Evolutionary conservation across 2,113 vertebrate genomes (phyloP), one percentile per base, ranked within the genome.

Genomic region (Mugil cephalus): DNA sequence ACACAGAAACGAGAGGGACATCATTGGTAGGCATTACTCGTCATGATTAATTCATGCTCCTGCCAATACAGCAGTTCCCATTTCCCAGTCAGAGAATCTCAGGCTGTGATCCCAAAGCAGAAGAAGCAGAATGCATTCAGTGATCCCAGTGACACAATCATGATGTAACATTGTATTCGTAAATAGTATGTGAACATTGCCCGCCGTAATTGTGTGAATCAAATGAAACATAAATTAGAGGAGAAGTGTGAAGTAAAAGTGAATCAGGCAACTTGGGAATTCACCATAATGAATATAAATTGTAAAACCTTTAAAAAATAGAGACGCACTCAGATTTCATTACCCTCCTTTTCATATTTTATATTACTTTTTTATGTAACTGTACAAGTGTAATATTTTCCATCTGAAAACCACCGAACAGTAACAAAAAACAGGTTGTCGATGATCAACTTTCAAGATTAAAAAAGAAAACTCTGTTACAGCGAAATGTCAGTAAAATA

Each of bases 11-110:
- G n/a, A 51, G 42, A 56, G 53, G 62, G 39, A 42, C 42, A 68
- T 18, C 8, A 45, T 19, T 38, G 17, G 19, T 38, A 45, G 14
- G 46, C 40, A 45, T 79, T 48, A 19, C 15, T 59, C 14, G 3
- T 10, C 10, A 69, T 85, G 6, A 69, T 60, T 76, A 24, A 80
- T 85, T 82, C 14, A 87, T 63, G 36, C 35, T 40, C 17, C 10
- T 58, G 48, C 77, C 64, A 65, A 30, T 17, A 58, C 34, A 40
- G 21, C 58, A 82, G 53, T 77, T 56, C 62, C 58, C 50, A 78
- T 58, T 63, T 73, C 69, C 61, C 3, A 35, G 11, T 74, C 17
- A 77, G 10, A 14, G 59, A 52, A 74, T 74, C 67, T 67, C 56
- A 48, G 50, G 6, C 55, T 65, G 11, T 64, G 47, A 54, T 21